phyloP scores from a whole-genome alignment of 2,888 invertebrate species.

The Argyresthia goedartella region DNA sequence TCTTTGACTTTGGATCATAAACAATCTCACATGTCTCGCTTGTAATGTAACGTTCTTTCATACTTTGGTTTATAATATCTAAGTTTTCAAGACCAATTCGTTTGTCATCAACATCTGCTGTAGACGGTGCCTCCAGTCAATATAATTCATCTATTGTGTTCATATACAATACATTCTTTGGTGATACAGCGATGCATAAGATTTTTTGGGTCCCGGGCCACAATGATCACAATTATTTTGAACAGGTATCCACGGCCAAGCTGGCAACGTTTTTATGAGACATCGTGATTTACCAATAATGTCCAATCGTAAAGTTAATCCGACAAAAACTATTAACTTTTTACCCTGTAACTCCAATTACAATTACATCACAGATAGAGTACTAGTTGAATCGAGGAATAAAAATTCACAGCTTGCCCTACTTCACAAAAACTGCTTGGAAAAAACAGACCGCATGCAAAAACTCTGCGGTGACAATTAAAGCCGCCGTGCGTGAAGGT shows the following conservation, averaged over 20 bases:
- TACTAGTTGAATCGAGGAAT: not conserved
- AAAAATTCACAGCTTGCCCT: not conserved
- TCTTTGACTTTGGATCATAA: too few relatives aligned
- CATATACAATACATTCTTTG: not conserved
- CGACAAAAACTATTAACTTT: not conserved
- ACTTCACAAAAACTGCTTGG: not conserved
- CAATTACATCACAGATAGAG: not conserved
- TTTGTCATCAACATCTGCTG: not conserved
- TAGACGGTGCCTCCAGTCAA: not conserved
- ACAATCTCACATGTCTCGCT: too few relatives aligned
- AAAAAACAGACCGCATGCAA: conserved; percentile 4
- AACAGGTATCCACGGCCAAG: not conserved
- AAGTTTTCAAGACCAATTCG: too few relatives aligned
- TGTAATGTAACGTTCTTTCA: too few relatives aligned
- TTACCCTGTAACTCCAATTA: too few relatives aligned
- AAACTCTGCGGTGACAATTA: conserved; percentile 4
- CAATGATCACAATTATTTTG: not conserved
- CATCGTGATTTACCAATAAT: not conserved
- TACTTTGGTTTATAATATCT: too few relatives aligned
- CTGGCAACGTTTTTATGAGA: not conserved
- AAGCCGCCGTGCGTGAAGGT: conserved; percentile 4
- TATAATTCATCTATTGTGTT: conserved; percentile 3
- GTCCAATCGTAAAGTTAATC: not conserved
- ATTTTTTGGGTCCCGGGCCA: not conserved
- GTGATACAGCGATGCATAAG: not conserved